Evolutionary conservation across 2,888 invertebrate species (phyloP).

Genomic region (Heliconius cydno): DNA sequence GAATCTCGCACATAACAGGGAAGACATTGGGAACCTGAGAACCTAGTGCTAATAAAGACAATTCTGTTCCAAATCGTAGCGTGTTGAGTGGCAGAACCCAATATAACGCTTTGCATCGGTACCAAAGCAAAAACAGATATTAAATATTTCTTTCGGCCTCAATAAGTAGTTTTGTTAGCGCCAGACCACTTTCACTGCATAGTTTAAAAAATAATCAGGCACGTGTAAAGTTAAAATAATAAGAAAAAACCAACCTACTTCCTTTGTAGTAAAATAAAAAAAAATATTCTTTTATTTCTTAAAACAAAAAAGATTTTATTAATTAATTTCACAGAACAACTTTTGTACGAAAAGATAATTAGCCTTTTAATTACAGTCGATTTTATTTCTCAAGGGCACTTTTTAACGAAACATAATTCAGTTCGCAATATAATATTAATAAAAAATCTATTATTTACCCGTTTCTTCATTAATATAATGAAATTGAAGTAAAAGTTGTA

Average conservation of each 20-base stretch:
- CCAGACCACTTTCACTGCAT: neutral
- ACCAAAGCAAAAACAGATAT: too few relatives aligned
- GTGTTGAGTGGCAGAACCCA: too few relatives aligned
- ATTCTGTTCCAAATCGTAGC: too few relatives aligned
- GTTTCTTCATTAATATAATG: slow-evolving; percentile 3
- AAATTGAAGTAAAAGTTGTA: neutral
- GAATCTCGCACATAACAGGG: too few relatives aligned
- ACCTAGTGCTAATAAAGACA: too few relatives aligned
- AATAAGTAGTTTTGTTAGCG: too few relatives aligned
- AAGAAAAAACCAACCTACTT: neutral
- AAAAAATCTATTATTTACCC: slow-evolving; percentile 5
- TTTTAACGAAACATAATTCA: slow-evolving; percentile 4
- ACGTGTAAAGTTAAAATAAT: neutral
- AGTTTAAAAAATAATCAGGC: neutral
- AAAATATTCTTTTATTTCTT: neutral
- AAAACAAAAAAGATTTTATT: slow-evolving; percentile 11
- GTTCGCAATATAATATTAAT: neutral
- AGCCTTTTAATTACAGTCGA: slow-evolving; percentile 23
- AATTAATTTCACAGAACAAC: slow-evolving; percentile 19
- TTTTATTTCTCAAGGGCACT: slow-evolving; percentile 22
- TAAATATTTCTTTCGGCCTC: too few relatives aligned
- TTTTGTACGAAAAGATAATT: slow-evolving; percentile 20
- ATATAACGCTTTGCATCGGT: too few relatives aligned
- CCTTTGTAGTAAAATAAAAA: neutral
- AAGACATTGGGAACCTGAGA: too few relatives aligned